Base-by-base conservation (phyloP, 1,140 invertebrate species). In the Drosophila biarmipes region DNA sequence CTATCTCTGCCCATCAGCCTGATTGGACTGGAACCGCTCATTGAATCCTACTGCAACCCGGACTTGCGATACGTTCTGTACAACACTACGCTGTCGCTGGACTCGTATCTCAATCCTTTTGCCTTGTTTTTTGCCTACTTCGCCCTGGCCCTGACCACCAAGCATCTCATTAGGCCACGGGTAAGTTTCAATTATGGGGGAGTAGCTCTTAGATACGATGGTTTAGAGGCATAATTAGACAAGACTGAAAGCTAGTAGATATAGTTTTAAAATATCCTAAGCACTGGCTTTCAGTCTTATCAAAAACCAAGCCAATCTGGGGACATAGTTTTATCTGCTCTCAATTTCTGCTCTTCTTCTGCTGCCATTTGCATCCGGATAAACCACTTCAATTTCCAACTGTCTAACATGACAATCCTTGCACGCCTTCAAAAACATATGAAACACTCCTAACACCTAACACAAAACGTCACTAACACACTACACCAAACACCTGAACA, bases 121-220 rank as follows among this genome's bases (percentile, higher is more conserved):
- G 93, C 96, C 12, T 91, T 99, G 52, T 94, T 97, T 29, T 94
- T 95, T 84, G 94, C 96, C 1, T 97, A 96, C 86, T 96, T 95
- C 78, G 92, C 96, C 19, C 90, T 96, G 56, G 95, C 95, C 1
- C 92, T 96, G 75, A 96, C 96, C 89, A 94, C 95, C 0, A 94
- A 94, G 74, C 94, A 95, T 89, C 92, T 96, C 4, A 93, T 95
- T 19, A 95, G 94, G 77, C 94, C 95, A 45, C 94, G 95, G 94
- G 96, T 96, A 93, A 91, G 90, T 87, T 48, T 34, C 11, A 42
- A 5, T 17, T 55, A 2, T 0, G 4, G 27, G 0, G 37, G 12
- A 0, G 10, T 4, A 12, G 21, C 21, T 10, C 11, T 34, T n/a
- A 15, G 38, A 51, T 37, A 42, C 6, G 24, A 27, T 34, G 54